Conservation (phyloP, 2,797 vertebrate genomes). For the Sebastes minor region DNA sequence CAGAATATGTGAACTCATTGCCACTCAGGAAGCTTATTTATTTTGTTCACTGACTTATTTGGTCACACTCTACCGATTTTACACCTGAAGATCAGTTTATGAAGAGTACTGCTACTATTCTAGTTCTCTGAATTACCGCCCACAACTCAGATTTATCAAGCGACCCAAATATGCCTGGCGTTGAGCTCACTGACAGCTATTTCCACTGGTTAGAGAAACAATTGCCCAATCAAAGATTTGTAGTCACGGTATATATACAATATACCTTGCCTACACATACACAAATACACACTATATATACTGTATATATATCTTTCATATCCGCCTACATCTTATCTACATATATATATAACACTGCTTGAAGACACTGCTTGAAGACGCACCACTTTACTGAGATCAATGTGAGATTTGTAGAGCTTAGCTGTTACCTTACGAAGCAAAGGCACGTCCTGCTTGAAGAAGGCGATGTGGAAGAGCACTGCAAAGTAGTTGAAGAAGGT, state of each 20-base stretch:
- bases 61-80: not conserved
- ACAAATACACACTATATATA: no score
- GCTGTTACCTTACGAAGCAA: constrained; percentile 83
- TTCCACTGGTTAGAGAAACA: no score
- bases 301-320: no score
- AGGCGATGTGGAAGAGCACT: constrained; percentile 87
- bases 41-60: not conserved
- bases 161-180: not conserved
- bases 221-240: no score
- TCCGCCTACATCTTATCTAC: no score
- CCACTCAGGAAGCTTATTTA: not conserved
- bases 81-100: no score
- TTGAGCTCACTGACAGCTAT: not conserved
- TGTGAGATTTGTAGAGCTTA: no score
- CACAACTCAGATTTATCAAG: no score
- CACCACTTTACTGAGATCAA: not conserved
- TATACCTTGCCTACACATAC: no score
- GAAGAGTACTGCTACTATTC: not conserved
- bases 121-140: not conserved
- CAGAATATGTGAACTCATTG: not conserved
- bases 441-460: constrained; percentile 84
- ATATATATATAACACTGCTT: not conserved
- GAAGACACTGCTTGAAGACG: not conserved
- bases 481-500: constrained; percentile 88
- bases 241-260: no score